Conservation (phyloP, 2,113 vertebrate genomes). For the Tragelaphus imberbis region DNA sequence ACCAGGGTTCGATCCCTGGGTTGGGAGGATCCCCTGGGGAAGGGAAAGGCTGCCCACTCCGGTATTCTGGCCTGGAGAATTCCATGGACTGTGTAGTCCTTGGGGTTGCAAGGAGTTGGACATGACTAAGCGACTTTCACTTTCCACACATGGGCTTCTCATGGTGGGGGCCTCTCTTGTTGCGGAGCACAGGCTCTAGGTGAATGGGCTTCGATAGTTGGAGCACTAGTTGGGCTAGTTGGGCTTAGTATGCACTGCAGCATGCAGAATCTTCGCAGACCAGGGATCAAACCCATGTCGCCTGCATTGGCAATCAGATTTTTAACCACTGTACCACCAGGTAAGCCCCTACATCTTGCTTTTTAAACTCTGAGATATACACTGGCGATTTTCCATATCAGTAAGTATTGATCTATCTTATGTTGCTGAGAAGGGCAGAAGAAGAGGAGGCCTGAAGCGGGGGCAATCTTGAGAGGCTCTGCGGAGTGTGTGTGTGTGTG, state of each 20-base stretch:
- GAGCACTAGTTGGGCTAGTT: too few relatives aligned
- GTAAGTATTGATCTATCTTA: background rate
- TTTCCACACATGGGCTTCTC: background rate
- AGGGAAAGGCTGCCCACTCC: background rate
- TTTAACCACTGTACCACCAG: background rate
- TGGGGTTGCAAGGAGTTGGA: background rate
- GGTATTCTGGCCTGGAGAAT: background rate
- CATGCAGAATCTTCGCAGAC: background rate
- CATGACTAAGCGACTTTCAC: background rate
- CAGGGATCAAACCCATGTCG: background rate
- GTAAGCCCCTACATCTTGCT: background rate
- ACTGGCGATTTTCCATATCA: background rate
- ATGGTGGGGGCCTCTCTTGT: background rate
- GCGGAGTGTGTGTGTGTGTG: background rate
- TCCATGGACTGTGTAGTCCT: background rate
- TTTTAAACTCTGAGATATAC: background rate
- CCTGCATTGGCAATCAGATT: background rate
- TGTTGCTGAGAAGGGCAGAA: background rate
- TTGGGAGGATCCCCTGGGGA: background rate
- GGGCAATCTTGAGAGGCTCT: background rate
- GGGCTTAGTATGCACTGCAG: background rate
- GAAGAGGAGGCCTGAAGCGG: background rate
- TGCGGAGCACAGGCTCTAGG: background rate
- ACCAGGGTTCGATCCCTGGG: background rate
- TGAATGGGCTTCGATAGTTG: background rate